Evolutionary conservation across 23 tunicate genomes (phyloP).

Genomic region (Aplidium turbinatum): DNA sequence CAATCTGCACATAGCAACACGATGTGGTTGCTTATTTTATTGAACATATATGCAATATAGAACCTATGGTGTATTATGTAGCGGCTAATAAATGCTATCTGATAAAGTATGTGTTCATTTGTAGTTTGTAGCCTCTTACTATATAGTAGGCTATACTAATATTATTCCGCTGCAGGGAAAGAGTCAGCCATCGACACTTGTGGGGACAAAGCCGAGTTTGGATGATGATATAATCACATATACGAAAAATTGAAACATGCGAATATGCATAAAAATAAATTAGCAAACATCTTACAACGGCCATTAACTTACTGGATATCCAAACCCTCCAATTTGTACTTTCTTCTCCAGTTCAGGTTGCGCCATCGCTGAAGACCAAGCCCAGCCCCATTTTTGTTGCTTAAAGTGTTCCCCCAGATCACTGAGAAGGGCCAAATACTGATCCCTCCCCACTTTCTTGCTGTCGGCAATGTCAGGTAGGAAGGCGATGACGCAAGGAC

Average conservation of each 20-base stretch:
- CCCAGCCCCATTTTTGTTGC: slow-evolving; percentile 98
- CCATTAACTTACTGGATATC: slow-evolving; percentile 77
- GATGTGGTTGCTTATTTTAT: too few species aligned
- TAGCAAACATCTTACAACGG: not conserved
- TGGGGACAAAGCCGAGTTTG: too few species aligned
- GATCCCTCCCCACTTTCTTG: slow-evolving; percentile 84
- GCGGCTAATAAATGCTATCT: too few species aligned
- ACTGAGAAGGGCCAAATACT: slow-evolving; percentile 48
- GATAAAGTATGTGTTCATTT: too few species aligned
- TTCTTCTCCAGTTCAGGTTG: slow-evolving; percentile 76
- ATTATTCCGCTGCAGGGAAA: too few species aligned
- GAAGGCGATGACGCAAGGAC: slow-evolving; percentile 85
- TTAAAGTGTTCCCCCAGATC: slow-evolving; percentile 78
- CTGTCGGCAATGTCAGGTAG: slow-evolving; percentile 81
- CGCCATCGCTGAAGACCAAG: slow-evolving; percentile 77
- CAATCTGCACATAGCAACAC: too few species aligned
- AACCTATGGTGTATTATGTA: too few species aligned
- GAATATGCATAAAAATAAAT: not conserved
- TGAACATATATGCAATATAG: too few species aligned
- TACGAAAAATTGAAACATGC: not conserved
- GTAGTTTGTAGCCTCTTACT: too few species aligned
- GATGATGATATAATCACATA: too few species aligned
- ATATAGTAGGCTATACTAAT: too few species aligned
- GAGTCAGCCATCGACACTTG: too few species aligned
- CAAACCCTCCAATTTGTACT: slow-evolving; percentile 78